phyloP scores from a whole-genome alignment of 1,140 invertebrate species.

The Pseudobourletiella spinata region DNA sequence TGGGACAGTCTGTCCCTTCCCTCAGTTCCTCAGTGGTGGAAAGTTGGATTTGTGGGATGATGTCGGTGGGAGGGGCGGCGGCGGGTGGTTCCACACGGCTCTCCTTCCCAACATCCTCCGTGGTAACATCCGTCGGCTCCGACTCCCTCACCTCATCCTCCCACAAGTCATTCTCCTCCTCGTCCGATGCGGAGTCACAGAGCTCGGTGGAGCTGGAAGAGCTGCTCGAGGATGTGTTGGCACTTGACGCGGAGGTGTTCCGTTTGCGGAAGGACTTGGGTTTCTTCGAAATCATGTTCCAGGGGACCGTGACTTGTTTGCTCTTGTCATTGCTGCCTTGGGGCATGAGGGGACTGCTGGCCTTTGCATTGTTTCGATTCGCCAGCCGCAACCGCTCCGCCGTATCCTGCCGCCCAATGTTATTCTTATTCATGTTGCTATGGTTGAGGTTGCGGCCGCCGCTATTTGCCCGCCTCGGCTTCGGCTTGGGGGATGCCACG shows the following conservation, averaged over 20 bases:
- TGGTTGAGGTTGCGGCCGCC: slow-evolving; percentile 2
- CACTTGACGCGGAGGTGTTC: slow-evolving; percentile 13
- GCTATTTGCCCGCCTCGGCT: slow-evolving; percentile 16
- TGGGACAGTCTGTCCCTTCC: neutral
- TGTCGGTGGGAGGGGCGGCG: no score
- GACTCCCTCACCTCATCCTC: neutral
- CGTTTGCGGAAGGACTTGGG: slow-evolving; percentile 16
- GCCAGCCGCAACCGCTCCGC: no score
- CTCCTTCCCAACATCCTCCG: neutral
- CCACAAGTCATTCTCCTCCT: slow-evolving; percentile 6
- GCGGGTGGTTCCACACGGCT: neutral
- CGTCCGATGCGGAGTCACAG: slow-evolving; percentile 27
- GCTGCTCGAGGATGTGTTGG: slow-evolving; percentile 12
- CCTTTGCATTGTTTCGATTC: neutral
- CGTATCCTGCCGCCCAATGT: neutral
- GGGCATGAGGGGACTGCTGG: neutral
- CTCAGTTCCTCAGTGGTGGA: neutral
- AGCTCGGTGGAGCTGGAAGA: slow-evolving; percentile 30
- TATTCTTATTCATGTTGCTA: slow-evolving; percentile 4
- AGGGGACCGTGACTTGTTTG: slow-evolving; percentile 28
- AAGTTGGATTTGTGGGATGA: no score
- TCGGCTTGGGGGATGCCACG: slow-evolving; percentile 19
- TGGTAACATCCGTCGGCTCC: neutral
- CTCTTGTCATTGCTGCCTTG: neutral
- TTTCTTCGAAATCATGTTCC: slow-evolving; percentile 28